Evolutionary conservation across 2,888 invertebrate genomes (phyloP), one percentile per base, ranked within the genome.

Genomic region (Callimorpha dominula): DNA sequence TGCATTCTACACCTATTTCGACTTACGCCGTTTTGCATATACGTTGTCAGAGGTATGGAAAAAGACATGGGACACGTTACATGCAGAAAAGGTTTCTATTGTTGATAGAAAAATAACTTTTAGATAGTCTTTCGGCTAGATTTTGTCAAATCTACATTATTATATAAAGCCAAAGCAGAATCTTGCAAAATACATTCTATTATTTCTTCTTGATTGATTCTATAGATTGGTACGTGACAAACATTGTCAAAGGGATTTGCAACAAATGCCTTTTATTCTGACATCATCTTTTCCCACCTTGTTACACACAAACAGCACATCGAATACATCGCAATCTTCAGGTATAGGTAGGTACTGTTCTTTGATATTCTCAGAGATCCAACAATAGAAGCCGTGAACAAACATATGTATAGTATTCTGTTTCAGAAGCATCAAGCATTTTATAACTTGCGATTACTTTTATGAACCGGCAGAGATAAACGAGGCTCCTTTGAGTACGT

Each of bases 381-480:
- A 71, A 76, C 73, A 78, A 74, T 73, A 73, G 62, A 20, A 60
- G 9, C 17, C 11, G 42, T 60, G 73, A 74, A 84, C 84, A 84
- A 80, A 80, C 82, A 17, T 72, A 82, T 71, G 68, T 60, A 68
- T 60, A 60, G 73, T 69, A 68, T 31, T 63, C 66, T 70, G 69
- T 76, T 78, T 66, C 46, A 70, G 68, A 54, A 75, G 63, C 73
- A 79, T 72, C 54, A 68, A 75, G 49, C 71, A 72, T 76, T 81
- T 79, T 76, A 75, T 78, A 74, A 70, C 70, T 73, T 54, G 74
- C 69, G 64, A 79, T 75, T 75, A 79, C 75, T 76, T 71, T 79
- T 65, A 76, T 65, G 54, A 68, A 72, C 63, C 68, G 64, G 63
- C 68, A 72, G 68, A 72, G 72, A 72, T 72, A 72, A 72, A 72